Evolutionary conservation across 2,888 invertebrate genomes (phyloP).

Genomic region (Diarsia dahlii): DNA sequence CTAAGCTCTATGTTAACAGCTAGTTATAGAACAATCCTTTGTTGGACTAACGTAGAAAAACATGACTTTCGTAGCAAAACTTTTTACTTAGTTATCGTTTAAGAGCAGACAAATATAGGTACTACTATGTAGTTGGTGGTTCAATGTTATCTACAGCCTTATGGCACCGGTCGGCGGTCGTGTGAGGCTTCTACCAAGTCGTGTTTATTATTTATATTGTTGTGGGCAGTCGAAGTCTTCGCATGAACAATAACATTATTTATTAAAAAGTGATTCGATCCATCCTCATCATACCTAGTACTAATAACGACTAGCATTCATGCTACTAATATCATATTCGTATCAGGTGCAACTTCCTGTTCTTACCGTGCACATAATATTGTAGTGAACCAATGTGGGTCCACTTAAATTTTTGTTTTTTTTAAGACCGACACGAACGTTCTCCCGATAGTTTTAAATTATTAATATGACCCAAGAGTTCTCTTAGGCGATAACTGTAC

Average conservation of each 20-base stretch:
- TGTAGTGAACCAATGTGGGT: too few relatives aligned
- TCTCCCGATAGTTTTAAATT: too few relatives aligned
- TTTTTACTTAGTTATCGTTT: background rate
- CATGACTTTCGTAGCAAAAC: background rate
- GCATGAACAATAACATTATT: constrained; percentile 20
- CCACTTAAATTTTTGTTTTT: too few relatives aligned
- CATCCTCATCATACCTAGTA: background rate
- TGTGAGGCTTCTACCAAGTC: constrained; percentile 1
- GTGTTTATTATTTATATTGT: constrained; percentile 39
- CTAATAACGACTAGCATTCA: background rate
- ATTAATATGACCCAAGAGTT: too few relatives aligned
- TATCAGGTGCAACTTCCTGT: background rate
- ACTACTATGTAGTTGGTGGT: background rate
- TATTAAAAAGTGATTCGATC: constrained; percentile 21
- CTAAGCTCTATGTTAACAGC: background rate
- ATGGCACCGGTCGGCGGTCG: background rate
- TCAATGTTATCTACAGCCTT: background rate
- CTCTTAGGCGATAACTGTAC: too few relatives aligned
- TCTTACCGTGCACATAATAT: too few relatives aligned
- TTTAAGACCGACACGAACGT: too few relatives aligned
- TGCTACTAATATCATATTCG: background rate
- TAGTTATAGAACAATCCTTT: constrained; percentile 28
- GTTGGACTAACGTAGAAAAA: background rate
- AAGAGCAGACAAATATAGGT: background rate
- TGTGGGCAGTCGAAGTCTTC: constrained; percentile 1